Evolutionary conservation across 2,113 vertebrate genomes (phyloP).

Genomic region (Origma solitaria): DNA sequence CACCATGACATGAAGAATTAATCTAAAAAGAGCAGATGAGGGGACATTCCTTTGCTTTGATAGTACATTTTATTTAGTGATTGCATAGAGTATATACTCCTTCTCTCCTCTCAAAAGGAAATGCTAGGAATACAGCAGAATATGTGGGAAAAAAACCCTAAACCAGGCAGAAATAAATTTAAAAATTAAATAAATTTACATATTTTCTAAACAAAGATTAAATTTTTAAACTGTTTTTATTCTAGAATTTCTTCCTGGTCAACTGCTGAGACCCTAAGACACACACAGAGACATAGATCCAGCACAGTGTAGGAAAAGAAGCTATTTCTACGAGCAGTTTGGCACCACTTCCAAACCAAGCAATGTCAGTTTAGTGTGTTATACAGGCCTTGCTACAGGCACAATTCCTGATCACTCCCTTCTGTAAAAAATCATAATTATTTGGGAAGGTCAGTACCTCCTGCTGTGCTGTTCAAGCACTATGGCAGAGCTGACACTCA

Average conservation of each 20-base stretch:
- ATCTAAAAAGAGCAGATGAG: not conserved
- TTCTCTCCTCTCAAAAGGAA: not conserved
- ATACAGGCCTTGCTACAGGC: not conserved
- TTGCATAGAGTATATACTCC: not conserved
- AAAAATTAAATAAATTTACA: not conserved
- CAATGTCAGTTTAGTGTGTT: not conserved
- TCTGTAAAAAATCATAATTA: not conserved
- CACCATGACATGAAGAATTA: not conserved
- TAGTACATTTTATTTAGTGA: not conserved
- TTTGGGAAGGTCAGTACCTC: conserved; percentile 5
- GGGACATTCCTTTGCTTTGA: not conserved
- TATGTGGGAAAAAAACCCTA: not conserved
- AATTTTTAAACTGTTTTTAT: not conserved
- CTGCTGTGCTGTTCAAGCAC: not conserved
- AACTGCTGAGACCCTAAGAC: not conserved
- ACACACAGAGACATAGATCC: not conserved
- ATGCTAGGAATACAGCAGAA: not conserved
- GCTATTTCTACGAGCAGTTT: not conserved
- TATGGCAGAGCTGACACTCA: not conserved
- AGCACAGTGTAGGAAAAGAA: not conserved
- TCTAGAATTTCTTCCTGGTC: not conserved
- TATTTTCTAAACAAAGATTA: not conserved
- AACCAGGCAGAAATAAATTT: not conserved
- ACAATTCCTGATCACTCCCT: not conserved
- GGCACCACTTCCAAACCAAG: not conserved